Evolutionary conservation across 2,888 invertebrate species (phyloP), one percentile per base, ranked within the genome.

Genomic region (Bimastos eiseni): DNA sequence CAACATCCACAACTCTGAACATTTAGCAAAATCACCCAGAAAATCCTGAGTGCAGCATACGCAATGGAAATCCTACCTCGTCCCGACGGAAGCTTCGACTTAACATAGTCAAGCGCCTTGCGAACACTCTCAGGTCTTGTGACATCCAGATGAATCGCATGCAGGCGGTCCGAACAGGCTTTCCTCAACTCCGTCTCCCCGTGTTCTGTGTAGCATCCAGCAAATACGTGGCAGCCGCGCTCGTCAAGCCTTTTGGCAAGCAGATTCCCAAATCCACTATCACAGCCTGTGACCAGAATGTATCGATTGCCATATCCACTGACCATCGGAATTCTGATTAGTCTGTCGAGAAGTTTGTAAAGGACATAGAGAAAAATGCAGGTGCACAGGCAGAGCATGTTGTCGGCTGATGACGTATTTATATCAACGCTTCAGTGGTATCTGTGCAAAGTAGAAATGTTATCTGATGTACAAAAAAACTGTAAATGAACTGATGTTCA

Each of bases 131-230:
- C 93, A 33, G 92, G 91, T 90, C 93, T 94, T 55, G 94, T 95
- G 34, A 95, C 93, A 93, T 94, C 94, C 89, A 95, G 92, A 91
- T 94, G 93, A 90, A 95, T 91, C 89, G 94, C 91, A 90, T 93
- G 93, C 90, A 95, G 88, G 21, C 70, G 44, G 37, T 37, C 37
- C 24, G 90, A 90, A 37, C 89, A 90, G 17, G 4, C 33, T 17
- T 89, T 83, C 37, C 38, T 89, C 38, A 90, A n/a, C 19, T 49
- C 33, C 19, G 44, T 89, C 33, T 88, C 70, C 21, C 90, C 90
- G 41, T 90, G 38, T 24, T 89, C 70, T 33, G 90, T 90, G 36
- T 89, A 70, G 55, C 90, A 90, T 37, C 90, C 86, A 13, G 90
- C 90, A 89, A 89, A 90, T 19, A 90, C 91, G 38, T 90, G 89